Conservation (phyloP, 2,888 invertebrate species). For the Drosophila multiciliata region DNA sequence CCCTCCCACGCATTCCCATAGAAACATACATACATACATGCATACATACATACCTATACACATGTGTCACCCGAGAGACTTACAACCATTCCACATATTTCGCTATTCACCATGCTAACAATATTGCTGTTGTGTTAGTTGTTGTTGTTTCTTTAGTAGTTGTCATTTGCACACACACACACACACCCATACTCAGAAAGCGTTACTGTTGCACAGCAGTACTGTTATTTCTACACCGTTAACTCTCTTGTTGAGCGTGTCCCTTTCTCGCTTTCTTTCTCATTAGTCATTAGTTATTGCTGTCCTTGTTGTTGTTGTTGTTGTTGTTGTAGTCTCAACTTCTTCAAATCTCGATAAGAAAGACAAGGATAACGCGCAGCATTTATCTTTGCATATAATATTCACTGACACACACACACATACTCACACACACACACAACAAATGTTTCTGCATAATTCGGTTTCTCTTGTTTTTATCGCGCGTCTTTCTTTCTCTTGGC, state of each 20-base stretch:
- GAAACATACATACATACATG: not conserved
- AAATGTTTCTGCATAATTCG: constrained; percentile 5
- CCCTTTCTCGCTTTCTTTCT: constrained; percentile 9
- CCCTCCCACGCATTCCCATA: not conserved
- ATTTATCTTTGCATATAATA: not conserved
- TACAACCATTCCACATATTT: not conserved
- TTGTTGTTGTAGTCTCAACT: constrained; percentile 8
- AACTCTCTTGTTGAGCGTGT: not conserved
- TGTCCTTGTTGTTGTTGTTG: constrained; percentile 31
- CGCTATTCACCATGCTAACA: constrained; percentile 10
- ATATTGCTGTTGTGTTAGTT: constrained; percentile 24
- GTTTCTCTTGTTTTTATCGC: constrained; percentile 21
- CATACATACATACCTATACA: constrained; percentile 4
- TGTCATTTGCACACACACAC: not conserved
- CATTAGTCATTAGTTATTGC: constrained; percentile 17
- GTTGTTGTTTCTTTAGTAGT: constrained; percentile 6
- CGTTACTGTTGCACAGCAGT: not conserved
- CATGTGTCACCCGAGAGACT: not conserved
- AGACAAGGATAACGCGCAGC: constrained; percentile 7
- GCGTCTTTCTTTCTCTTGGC: constrained; percentile 18
- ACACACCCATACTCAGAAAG: not conserved
- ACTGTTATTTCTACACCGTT: not conserved
- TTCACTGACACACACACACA: constrained; percentile 5
- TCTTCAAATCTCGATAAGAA: not conserved
- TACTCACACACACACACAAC: constrained; percentile 12